These are phyloP conservation scores for Peromyscus nudipes DNA, from an alignment of 2,797 vertebrate genomes.

Conservation along the genomic window DNA sequence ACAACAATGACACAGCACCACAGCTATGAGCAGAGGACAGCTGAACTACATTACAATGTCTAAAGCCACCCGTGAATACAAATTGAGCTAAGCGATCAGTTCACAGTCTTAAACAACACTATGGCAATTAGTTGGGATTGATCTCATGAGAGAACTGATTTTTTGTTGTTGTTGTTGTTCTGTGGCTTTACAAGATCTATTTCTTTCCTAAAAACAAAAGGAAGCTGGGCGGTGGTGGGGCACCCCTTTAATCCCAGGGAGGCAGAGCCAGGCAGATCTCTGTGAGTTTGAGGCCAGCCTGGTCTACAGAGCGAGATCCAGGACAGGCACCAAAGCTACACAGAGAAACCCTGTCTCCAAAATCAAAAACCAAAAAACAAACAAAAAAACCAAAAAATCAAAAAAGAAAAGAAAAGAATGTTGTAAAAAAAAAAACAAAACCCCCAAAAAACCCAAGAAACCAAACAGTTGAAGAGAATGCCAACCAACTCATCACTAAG, in stretches of 20 bases:
- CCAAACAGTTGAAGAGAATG: background rate
- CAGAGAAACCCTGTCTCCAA: too few relatives aligned
- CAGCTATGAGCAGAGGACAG: background rate
- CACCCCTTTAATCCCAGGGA: too few relatives aligned
- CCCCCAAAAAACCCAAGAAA: too few relatives aligned
- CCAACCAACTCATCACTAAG: background rate
- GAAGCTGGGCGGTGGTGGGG: too few relatives aligned
- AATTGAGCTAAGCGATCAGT: background rate
- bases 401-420: background rate
- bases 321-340: too few relatives aligned
- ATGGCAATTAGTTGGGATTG: background rate
- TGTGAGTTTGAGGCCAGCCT: too few relatives aligned
- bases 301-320: too few relatives aligned
- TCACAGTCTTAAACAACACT: background rate
- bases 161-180: background rate
- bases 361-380: too few relatives aligned
- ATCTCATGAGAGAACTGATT: background rate
- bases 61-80: background rate
- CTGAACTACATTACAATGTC: background rate
- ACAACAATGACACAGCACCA: background rate
- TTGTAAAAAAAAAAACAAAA: background rate
- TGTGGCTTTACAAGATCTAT: background rate
- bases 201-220: slow-evolving; percentile 1
- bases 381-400: too few relatives aligned
- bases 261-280: too few relatives aligned